A percentile compares a stretch with the other conserved stretches of the same genome.
Evolutionary conservation across 2,113 vertebrate species (phyloP).

Genomic region (Peromyscus maniculatus): DNA sequence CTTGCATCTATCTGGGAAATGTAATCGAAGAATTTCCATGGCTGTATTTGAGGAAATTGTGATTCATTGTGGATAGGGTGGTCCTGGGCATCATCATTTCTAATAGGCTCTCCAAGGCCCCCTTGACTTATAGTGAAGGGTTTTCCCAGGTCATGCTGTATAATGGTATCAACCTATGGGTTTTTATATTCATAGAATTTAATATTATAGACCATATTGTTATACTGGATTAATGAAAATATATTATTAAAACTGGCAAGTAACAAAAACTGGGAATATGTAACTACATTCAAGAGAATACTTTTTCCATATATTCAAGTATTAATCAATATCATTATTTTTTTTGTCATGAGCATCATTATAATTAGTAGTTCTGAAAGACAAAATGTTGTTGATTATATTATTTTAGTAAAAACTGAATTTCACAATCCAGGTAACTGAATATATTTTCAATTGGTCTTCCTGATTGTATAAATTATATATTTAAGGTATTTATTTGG

Average conservation of each 20-base stretch:
- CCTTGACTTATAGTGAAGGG: background rate
- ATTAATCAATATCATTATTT: background rate
- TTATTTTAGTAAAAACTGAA: background rate
- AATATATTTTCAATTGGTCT: background rate
- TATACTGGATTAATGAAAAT: background rate
- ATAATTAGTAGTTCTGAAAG: background rate
- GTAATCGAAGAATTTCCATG: background rate
- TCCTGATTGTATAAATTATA: background rate
- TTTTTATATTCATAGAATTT: background rate
- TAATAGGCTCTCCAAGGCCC: background rate
- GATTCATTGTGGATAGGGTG: background rate
- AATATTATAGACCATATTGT: background rate
- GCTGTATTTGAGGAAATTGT: background rate
- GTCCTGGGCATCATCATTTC: background rate
- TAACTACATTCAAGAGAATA: background rate
- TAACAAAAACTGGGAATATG: background rate
- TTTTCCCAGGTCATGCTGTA: background rate
- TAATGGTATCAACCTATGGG: background rate
- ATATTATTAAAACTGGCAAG: background rate
- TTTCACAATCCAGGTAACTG: background rate
- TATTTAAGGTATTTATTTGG: background rate
- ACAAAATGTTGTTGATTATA: background rate
- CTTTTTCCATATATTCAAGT: background rate
- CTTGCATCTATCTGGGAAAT: background rate
- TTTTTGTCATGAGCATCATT: too few relatives aligned